phyloP scores from a whole-genome alignment of 2,888 invertebrate species.

The Polylopha cassiicola region DNA sequence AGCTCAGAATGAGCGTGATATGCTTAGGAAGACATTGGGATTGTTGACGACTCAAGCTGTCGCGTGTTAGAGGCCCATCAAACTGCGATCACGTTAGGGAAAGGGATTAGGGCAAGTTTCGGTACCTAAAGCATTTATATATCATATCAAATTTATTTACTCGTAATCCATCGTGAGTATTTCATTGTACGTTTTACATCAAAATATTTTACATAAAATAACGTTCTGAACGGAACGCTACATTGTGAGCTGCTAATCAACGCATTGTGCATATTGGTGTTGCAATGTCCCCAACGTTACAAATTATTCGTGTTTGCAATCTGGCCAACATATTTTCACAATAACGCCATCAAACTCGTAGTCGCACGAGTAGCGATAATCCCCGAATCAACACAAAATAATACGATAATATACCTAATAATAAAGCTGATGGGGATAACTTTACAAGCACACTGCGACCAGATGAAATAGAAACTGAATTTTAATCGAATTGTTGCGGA shows the following conservation, averaged over 20 bases:
- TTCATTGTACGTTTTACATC: too few species aligned
- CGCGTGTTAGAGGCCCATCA: too few species aligned
- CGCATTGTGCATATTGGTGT: conserved; percentile 61
- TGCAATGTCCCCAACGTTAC: conserved; percentile 51
- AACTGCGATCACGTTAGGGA: too few species aligned
- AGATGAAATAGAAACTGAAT: conserved; percentile 50
- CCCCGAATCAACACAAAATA: conserved; percentile 21
- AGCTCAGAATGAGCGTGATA: too few species aligned
- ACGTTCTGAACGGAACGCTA: too few species aligned
- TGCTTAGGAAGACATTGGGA: too few species aligned
- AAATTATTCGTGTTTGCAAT: conserved; percentile 47
- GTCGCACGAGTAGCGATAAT: conserved; percentile 25
- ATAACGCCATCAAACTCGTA: conserved; percentile 28
- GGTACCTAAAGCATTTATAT: too few species aligned
- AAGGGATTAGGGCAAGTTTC: too few species aligned
- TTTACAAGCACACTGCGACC: conserved; percentile 17
- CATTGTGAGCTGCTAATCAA: conserved; percentile 61
- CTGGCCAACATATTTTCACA: conserved; percentile 38
- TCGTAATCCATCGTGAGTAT: too few species aligned
- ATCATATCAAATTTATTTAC: too few species aligned
- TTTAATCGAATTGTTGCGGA: conserved; percentile 58
- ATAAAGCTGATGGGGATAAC: conserved; percentile 24
- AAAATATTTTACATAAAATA: too few species aligned
- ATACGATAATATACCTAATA: background rate
- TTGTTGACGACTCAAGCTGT: too few species aligned